These are phyloP conservation scores for Tautogolabrus adspersus DNA, from an alignment of 2,113 vertebrate species.

Conservation along the genomic window DNA sequence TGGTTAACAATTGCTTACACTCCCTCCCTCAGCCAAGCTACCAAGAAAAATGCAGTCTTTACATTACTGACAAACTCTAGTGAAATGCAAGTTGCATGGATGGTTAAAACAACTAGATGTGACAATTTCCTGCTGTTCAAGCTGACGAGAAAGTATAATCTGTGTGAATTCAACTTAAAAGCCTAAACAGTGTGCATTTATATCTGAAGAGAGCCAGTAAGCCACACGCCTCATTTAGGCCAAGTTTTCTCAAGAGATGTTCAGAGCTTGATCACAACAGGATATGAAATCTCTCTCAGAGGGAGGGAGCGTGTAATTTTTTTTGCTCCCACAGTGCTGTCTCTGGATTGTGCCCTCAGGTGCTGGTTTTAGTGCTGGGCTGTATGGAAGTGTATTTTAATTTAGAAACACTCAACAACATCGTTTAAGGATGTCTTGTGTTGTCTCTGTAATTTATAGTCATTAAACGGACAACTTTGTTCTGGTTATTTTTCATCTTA, in stretches of 20 bases:
- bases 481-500: too few species aligned
- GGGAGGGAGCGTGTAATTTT: constrained; percentile 27
- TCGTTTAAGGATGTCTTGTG: background rate
- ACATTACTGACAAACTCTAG: background rate
- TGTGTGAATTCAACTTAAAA: background rate
- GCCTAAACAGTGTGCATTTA: background rate
- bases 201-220: background rate
- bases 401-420: background rate
- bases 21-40: background rate
- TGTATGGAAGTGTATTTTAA: background rate
- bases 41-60: background rate
- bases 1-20: too few species aligned
- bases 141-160: background rate
- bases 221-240: background rate
- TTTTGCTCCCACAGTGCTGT: background rate
- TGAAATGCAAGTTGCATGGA: background rate
- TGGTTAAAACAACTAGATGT: background rate
- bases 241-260: background rate
- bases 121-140: background rate
- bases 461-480: background rate
- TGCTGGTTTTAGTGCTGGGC: background rate
- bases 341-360: constrained; percentile 10
- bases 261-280: constrained; percentile 7
- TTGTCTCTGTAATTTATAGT: constrained; percentile 1
- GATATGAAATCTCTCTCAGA: constrained; percentile 28